Conservation (phyloP, 2,888 invertebrate species). For the Ceraclea dissimilis region DNA sequence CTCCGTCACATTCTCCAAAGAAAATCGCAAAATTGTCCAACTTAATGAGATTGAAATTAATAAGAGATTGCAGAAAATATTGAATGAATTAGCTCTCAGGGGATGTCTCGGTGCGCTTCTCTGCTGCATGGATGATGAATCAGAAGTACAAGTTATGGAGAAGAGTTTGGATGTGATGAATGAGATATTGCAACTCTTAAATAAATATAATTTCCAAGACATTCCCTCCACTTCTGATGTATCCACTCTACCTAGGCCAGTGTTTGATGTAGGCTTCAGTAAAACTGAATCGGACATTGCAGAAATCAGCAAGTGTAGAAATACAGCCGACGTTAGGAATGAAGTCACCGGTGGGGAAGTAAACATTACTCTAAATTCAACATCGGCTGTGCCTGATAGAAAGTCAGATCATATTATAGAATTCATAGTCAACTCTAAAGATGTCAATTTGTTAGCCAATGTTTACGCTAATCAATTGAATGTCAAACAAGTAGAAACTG, state of each 20-base stretch:
- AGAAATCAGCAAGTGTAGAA: constrained; percentile 16
- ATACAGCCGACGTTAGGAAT: constrained; percentile 20
- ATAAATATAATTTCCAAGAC: constrained; percentile 46
- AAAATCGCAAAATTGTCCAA: constrained; percentile 68
- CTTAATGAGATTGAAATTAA: constrained; percentile 61
- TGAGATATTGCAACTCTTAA: constrained; percentile 47
- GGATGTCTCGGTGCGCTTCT: constrained; percentile 66
- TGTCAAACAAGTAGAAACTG: constrained; percentile 27
- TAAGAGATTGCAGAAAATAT: constrained; percentile 54
- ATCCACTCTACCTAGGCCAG: constrained; percentile 14
- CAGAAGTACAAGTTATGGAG: constrained; percentile 64
- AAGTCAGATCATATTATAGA: constrained; percentile 53
- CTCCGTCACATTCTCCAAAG: constrained; percentile 70
- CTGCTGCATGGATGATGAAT: constrained; percentile 57
- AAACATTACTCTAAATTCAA: constrained; percentile 8
- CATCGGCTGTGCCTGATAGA: background rate
- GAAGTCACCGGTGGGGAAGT: constrained; percentile 14
- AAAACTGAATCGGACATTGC: constrained; percentile 22
- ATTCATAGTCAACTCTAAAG: constrained; percentile 54
- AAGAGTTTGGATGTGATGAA: constrained; percentile 49
- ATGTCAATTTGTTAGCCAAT: constrained; percentile 52
- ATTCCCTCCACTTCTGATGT: constrained; percentile 24
- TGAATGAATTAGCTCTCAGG: constrained; percentile 58
- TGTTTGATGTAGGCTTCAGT: constrained; percentile 24
- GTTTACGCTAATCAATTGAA: constrained; percentile 52